Evolutionary conservation across 2,888 invertebrate genomes (phyloP), one percentile per base, ranked within the genome.

Genomic region (Scelioninae gen. 1): DNA sequence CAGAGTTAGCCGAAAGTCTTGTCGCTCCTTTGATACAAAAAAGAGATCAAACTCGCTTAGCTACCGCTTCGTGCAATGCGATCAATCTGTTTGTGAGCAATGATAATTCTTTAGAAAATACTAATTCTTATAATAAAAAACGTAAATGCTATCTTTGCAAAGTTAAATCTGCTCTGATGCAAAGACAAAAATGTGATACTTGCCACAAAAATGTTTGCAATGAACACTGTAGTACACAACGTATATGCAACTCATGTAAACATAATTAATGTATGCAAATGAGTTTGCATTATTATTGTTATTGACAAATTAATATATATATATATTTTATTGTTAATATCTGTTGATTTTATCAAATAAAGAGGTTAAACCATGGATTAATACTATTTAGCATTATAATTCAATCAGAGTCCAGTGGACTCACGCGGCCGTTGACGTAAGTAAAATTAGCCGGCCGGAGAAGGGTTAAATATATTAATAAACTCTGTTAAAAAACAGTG

Each of bases 361-460:
- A 43, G 10, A 43, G 45, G 13, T 60, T 11, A 51, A 51, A 58
- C 23, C 49, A 58, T 49, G 58, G 58, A 49, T 71, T 71, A 58
- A 16, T 71, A 40, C 15, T 45, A 11, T 43, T 53, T n/a, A n/a
- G n/a, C n/a, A n/a, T 69, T 58, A 7, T 45, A 47, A 71, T 71
- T 58, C 45, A 71, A 71, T 47, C 29, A 56, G 71, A 71, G 58
- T 71, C 47, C 60, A 71, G 49, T 71, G 60, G 71, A 71, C 71
- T 71, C 51, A 60, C 51, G 40, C 34, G 71, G 71, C 23, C 60
- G 15, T 51, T 71, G 60, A 60, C 71, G 49, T 38, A 71, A 47
- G 60, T 60, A 71, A 60, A 45, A 60, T 71, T 11, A 55, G 68
- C 16, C 40, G 51, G 60, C 56, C 58, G 38, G 60, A 71, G 34